phyloP scores from a whole-genome alignment of 2,888 invertebrate genomes.

The Beris morrisii region DNA sequence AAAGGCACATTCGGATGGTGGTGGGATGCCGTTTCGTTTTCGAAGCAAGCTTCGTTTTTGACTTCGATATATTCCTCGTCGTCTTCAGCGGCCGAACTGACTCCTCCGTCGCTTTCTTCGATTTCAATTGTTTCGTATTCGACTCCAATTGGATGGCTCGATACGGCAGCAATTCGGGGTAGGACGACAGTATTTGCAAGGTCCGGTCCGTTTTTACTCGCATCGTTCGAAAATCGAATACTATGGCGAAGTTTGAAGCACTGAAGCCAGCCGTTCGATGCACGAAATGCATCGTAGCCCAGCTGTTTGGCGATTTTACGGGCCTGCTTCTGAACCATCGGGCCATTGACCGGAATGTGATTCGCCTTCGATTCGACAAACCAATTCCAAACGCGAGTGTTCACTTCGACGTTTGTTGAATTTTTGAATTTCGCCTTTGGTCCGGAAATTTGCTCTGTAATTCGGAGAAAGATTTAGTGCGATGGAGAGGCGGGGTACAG shows the following conservation, averaged over 20 bases:
- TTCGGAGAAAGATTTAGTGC: too few relatives aligned
- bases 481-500: too few relatives aligned
- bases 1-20: neutral
- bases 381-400: conserved; percentile 29
- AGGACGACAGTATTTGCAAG: neutral
- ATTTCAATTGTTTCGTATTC: conserved; percentile 26
- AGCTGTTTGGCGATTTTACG: conserved; percentile 22
- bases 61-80: conserved; percentile 17
- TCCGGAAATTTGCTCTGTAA: conserved; percentile 3
- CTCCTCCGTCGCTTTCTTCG: conserved; percentile 17
- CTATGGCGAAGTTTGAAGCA: conserved; percentile 29
- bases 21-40: conserved; percentile 17
- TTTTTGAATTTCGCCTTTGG: conserved; percentile 18
- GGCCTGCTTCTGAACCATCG: conserved; percentile 24
- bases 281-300: conserved; percentile 23
- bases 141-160: neutral
- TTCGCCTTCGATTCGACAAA: conserved; percentile 26
- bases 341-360: conserved; percentile 25
- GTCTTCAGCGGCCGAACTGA: conserved; percentile 1
- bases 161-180: neutral
- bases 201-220: conserved; percentile 6
- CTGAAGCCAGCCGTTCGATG: conserved; percentile 28
- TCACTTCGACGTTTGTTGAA: conserved; percentile 24
- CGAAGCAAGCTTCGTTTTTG: conserved; percentile 21
- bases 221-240: conserved; percentile 12